Conservation (phyloP, 2,113 vertebrate genomes). For the Labeo catla region DNA sequence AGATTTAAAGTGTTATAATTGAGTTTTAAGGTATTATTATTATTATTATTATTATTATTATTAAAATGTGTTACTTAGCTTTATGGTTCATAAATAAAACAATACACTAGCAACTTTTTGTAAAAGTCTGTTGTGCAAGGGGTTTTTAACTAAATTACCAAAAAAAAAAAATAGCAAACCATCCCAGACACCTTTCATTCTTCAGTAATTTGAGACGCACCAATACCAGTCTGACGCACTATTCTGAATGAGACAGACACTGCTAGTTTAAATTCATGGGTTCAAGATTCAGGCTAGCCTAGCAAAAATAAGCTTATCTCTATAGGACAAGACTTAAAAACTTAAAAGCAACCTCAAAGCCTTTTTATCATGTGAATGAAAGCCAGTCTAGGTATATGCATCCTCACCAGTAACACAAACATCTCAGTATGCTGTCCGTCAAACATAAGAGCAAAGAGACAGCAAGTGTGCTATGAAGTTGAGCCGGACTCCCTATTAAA, state of each 20-base stretch:
- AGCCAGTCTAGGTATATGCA: neutral
- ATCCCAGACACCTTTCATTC: neutral
- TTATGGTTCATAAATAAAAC: neutral
- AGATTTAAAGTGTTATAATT: no score
- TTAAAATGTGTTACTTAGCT: neutral
- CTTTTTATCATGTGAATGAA: neutral
- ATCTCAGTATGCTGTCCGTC: neutral
- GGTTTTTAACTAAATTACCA: neutral
- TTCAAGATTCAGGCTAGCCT: neutral
- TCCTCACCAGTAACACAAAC: neutral
- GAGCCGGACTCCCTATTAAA: conserved; percentile 1
- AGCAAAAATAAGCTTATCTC: neutral
- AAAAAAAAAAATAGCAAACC: neutral
- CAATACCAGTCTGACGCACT: neutral
- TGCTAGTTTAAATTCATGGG: neutral
- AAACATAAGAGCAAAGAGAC: neutral
- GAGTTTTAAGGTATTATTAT: no score
- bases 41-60: no score
- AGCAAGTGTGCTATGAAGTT: conserved; percentile 14
- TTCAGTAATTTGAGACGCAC: neutral
- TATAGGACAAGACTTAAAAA: neutral
- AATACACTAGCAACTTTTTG: neutral
- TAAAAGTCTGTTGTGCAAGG: neutral
- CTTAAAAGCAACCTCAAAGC: neutral
- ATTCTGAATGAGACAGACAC: neutral